Conservation (phyloP, 2,888 invertebrate species). For the Abrostola tripartita region DNA sequence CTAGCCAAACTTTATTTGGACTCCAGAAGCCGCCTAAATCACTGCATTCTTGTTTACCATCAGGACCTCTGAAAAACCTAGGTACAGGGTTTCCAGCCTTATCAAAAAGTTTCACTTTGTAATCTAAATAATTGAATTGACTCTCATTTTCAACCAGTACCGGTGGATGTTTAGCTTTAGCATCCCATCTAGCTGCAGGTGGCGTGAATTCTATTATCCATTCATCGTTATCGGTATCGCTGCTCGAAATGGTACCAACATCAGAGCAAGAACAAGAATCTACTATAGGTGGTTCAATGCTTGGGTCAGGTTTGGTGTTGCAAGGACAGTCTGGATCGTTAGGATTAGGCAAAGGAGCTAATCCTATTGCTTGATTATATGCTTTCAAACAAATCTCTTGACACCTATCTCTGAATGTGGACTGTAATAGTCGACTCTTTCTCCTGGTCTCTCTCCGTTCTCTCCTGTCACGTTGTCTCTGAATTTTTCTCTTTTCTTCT, state of each 20-base stretch:
- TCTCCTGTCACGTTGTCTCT: conserved; percentile 75
- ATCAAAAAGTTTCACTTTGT: conserved; percentile 80
- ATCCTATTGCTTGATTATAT: conserved; percentile 83
- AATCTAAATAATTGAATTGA: conserved; percentile 82
- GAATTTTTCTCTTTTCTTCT: conserved; percentile 75
- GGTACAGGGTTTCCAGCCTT: conserved; percentile 79
- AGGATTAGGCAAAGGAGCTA: conserved; percentile 77
- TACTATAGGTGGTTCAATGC: conserved; percentile 64
- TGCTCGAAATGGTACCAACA: conserved; percentile 71
- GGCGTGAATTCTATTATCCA: conserved; percentile 84
- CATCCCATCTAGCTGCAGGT: conserved; percentile 76
- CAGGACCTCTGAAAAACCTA: conserved; percentile 80
- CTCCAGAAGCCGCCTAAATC: conserved; percentile 84
- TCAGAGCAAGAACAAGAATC: conserved; percentile 85
- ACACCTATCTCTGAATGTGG: conserved; percentile 81
- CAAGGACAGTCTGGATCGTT: conserved; percentile 82
- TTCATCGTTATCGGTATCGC: conserved; percentile 82
- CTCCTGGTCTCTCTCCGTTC: conserved; percentile 80
- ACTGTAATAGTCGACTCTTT: conserved; percentile 78
- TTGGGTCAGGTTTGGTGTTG: conserved; percentile 57
- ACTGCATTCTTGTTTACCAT: conserved; percentile 81
- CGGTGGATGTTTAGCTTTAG: conserved; percentile 78
- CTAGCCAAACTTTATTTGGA: conserved; percentile 74
- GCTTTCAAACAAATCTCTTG: conserved; percentile 85
- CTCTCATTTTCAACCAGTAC: conserved; percentile 64